Evolutionary conservation across 2,113 vertebrate species (phyloP).

Genomic region (Anoura caudifer): DNA sequence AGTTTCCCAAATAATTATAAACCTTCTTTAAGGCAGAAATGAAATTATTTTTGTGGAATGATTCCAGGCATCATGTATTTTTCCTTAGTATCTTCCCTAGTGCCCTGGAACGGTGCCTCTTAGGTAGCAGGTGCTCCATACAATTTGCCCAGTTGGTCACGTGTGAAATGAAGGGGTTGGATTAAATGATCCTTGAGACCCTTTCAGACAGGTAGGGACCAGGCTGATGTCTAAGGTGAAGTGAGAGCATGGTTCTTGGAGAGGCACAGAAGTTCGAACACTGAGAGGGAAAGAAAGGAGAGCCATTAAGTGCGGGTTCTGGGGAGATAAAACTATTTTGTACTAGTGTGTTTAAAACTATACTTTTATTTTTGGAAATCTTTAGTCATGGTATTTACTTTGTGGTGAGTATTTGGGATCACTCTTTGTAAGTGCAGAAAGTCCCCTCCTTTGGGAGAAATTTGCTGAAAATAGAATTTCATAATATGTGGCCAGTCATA

Average conservation of each 20-base stretch:
- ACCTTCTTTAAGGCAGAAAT: not conserved
- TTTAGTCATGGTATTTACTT: conserved; percentile 51
- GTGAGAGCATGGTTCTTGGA: not conserved
- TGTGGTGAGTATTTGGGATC: conserved; percentile 43
- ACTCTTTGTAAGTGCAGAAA: conserved; percentile 47
- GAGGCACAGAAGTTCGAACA: not conserved
- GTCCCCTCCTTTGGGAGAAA: conserved; percentile 39
- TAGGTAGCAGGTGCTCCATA: not conserved
- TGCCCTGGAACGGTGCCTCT: not conserved
- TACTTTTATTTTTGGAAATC: conserved; percentile 44
- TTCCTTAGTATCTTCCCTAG: not conserved
- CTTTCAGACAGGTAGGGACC: not conserved
- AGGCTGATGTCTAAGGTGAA: not conserved
- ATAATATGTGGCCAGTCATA: not conserved
- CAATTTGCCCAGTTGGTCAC: not conserved
- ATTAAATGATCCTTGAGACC: not conserved
- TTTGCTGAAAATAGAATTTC: conserved; percentile 62
- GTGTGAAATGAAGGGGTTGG: not conserved
- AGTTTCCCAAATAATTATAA: not conserved
- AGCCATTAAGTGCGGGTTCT: not conserved
- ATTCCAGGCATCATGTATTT: not conserved
- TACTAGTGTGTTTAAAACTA: not conserved
- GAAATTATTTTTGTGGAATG: not conserved
- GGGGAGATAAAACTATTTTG: not conserved
- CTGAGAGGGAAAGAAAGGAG: not conserved